Evolutionary conservation across 2,113 vertebrate genomes (phyloP).

Genomic region (Zapornia atra): DNA sequence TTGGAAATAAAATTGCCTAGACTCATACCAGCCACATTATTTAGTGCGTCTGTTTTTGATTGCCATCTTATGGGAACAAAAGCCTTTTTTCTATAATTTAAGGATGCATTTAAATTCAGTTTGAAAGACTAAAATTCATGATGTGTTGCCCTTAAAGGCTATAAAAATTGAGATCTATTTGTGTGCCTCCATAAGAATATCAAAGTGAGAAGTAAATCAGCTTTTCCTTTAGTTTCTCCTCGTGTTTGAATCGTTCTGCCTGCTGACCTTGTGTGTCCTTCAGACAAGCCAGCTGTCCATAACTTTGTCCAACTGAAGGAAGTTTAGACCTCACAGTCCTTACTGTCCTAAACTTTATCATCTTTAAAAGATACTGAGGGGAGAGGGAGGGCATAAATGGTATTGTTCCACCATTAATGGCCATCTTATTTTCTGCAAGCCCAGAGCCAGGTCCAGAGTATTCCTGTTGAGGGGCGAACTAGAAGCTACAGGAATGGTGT

Average conservation of each 20-base stretch:
- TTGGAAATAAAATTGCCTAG: background rate
- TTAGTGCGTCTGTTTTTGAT: constrained; percentile 19
- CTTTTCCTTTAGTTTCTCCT: background rate
- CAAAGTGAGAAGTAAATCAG: background rate
- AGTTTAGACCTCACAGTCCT: background rate
- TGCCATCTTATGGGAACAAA: constrained; percentile 20
- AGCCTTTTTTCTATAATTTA: constrained; percentile 34
- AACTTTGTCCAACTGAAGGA: background rate
- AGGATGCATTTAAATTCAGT: constrained; percentile 38
- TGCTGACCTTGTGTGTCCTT: background rate
- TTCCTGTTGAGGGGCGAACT: background rate
- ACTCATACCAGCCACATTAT: background rate
- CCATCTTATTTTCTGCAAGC: background rate
- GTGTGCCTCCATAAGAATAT: background rate
- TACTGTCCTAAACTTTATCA: background rate
- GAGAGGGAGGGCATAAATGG: background rate
- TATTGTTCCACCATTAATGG: background rate
- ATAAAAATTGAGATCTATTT: constrained; percentile 28
- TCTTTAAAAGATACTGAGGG: background rate
- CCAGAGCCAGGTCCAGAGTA: background rate
- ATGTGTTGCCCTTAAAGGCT: constrained; percentile 14
- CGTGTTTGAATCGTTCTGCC: background rate
- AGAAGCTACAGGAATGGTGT: background rate
- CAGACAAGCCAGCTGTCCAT: background rate
- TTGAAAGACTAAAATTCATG: constrained; percentile 23